Percentiles rank a stretch among this genome's conserved stretches.
phyloP scores from a whole-genome alignment of 1,140 invertebrate species.

The Battus philenor region DNA sequence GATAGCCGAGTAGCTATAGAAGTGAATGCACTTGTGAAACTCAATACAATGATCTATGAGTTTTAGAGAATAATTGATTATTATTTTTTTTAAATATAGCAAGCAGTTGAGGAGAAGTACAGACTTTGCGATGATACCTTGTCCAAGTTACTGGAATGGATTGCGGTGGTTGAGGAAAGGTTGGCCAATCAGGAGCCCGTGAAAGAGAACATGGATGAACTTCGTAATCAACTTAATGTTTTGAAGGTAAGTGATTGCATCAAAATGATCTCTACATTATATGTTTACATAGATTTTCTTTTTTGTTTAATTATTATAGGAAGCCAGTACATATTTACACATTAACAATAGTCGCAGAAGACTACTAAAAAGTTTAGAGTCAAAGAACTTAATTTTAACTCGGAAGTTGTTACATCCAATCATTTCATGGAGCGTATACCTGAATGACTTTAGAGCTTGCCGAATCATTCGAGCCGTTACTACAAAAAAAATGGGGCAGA shows the following conservation, averaged over 20 bases:
- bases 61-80: slow-evolving; percentile 15
- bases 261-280: no score
- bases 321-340: no score
- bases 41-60: not conserved
- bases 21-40: slow-evolving; percentile 16
- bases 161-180: slow-evolving; percentile 89
- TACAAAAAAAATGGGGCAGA: no score
- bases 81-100: slow-evolving; percentile 78
- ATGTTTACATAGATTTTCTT: not conserved
- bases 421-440: no score
- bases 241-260: slow-evolving; percentile 81
- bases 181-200: slow-evolving; percentile 92
- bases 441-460: no score
- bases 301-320: not conserved
- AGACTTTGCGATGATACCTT: slow-evolving; percentile 91
- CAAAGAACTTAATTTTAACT: no score
- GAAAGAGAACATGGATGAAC: slow-evolving; percentile 90
- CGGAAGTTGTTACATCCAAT: no score
- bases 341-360: no score
- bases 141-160: slow-evolving; percentile 91
- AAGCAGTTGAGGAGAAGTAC: slow-evolving; percentile 96
- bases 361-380: no score
- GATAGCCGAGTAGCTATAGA: slow-evolving; percentile 33
- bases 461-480: no score
- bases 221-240: slow-evolving; percentile 92